Conservation (phyloP, 2,797 vertebrate genomes). For the Salmo trutta region DNA sequence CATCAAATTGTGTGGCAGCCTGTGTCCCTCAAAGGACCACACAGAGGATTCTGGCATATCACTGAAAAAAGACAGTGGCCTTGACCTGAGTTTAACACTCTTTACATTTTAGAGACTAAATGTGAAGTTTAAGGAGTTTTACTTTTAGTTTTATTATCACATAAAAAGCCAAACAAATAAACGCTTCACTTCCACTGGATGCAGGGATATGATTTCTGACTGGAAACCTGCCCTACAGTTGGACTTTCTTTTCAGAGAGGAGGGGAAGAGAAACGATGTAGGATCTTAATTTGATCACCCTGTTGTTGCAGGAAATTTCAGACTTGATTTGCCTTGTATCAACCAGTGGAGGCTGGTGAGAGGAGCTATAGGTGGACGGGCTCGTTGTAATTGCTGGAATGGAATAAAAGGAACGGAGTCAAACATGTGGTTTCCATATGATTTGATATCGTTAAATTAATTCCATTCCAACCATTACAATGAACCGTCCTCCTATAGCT, state of each 20-base stretch:
- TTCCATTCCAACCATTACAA: too few species aligned
- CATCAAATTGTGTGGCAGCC: slow-evolving; percentile 10
- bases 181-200: neutral
- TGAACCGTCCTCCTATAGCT: too few species aligned
- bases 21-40: slow-evolving; percentile 9
- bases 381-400: too few species aligned
- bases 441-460: too few species aligned
- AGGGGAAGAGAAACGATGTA: neutral
- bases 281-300: too few species aligned
- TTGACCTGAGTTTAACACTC: neutral
- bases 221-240: neutral
- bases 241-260: neutral
- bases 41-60: neutral
- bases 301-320: too few species aligned
- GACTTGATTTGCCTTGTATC: too few species aligned
- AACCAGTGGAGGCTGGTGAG: too few species aligned
- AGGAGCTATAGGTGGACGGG: too few species aligned
- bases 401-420: too few species aligned
- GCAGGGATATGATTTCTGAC: neutral
- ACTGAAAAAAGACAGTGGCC: neutral
- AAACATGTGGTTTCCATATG: too few species aligned
- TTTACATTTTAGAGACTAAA: neutral
- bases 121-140: neutral
- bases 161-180: neutral
- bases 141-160: neutral